Evolutionary conservation across 2,797 vertebrate genomes (phyloP), one percentile per base, ranked within the genome.

Genomic region (Percopsis omiscomaycus): DNA sequence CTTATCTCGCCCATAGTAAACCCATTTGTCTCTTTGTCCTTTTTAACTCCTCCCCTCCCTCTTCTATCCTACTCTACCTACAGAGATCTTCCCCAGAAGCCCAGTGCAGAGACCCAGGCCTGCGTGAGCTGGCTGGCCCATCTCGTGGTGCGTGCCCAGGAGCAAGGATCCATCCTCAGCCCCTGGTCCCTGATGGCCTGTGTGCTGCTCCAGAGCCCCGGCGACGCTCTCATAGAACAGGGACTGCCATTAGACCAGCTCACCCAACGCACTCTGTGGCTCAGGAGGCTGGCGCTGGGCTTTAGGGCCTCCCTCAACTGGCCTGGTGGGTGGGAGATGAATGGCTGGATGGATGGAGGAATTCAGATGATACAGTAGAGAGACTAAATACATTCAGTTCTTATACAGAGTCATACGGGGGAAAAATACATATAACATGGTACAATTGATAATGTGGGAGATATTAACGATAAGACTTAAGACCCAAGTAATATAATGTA

Each of bases 21-120:
- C 30, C 3, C 30, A 32, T 15, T 11, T 42, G 2, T 49, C 50
- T 30, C 3, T 4, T 4, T 57, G 44, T 15, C 13, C 15, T 12
- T 46, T 65, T 58, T 4, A 30, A 3, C 68, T 15, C 45, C 0
- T 59, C 69, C 22, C 48, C 45, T 14, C n/a, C 47, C 22, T 48
- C 52, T 42, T 27, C 16, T 28, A 16, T 1, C 32, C 3, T n/a
- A 2, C 28, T 28, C 29, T 50, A 30, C 27, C 14, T 15, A 60
- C 76, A 99, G 98, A 74, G 93, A 95, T 69, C 89, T 98, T 75
- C 95, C 95, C n/a, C 92, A 94, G 83, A 94, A 82, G 68, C 94
- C 93, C 51, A 92, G 90, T 2, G 85, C 91, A 37, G 93, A 95
- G 78, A 84, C 90, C 67, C 92, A 94, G 49, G 86, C 88, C 73